These are phyloP conservation scores for Triops cancriformis DNA, from an alignment of 1,140 invertebrate species.

Conservation along the genomic window DNA sequence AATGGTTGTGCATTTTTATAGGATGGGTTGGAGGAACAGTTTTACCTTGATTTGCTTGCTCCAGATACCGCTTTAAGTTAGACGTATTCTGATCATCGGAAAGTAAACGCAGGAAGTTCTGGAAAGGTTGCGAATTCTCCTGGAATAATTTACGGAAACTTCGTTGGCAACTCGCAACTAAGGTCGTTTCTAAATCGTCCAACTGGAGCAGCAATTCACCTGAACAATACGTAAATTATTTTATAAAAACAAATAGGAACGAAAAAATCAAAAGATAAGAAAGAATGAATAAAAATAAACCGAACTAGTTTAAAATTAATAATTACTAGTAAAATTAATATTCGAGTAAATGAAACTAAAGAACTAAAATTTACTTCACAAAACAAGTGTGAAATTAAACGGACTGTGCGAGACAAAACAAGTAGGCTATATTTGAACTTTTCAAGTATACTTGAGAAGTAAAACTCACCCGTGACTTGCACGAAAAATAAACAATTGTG, in stretches of 20 bases:
- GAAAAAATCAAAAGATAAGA: too few relatives aligned
- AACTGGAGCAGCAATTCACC: conserved; percentile 17
- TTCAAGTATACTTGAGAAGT: too few relatives aligned
- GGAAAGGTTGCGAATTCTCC: neutral
- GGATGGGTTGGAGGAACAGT: neutral
- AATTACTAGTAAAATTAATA: too few relatives aligned
- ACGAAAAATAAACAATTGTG: conserved; percentile 59
- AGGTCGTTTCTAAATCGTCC: neutral
- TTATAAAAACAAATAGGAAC: too few relatives aligned
- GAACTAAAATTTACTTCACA: too few relatives aligned
- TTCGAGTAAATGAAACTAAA: too few relatives aligned
- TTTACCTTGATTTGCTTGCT: neutral
- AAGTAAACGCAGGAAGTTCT: neutral
- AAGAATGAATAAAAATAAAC: too few relatives aligned
- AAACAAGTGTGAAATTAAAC: too few relatives aligned
- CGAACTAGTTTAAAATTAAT: too few relatives aligned
- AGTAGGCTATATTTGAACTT: too few relatives aligned
- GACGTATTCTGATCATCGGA: neutral
- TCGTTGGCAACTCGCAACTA: conserved; percentile 7
- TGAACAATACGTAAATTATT: conserved; percentile 29
- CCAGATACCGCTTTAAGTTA: neutral
- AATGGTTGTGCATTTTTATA: too few relatives aligned
- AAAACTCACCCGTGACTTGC: conserved; percentile 51
- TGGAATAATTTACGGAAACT: conserved; percentile 15
- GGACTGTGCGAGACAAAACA: too few relatives aligned